Base-by-base conservation (phyloP, 1,140 invertebrate genomes). In the Ditylenchus dipsaci region DNA sequence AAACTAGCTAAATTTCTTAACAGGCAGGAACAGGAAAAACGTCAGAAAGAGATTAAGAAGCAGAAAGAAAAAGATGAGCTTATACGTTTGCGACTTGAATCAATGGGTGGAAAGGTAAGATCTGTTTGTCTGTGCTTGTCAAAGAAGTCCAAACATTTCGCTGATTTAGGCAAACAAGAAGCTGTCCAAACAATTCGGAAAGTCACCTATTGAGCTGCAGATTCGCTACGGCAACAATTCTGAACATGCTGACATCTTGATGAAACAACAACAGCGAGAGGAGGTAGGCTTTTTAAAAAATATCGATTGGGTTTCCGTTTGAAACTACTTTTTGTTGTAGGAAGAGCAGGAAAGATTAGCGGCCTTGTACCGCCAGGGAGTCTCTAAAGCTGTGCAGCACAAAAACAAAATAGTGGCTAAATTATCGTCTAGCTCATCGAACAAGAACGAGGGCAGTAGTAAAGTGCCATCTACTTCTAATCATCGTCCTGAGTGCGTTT, bases 171-270 rank as follows among this genome's bases (percentile, higher is more conserved):
- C 69, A 8, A 71, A 71, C 59, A 71, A 71, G 59, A 71, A 71
- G 69, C 75, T 71, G 23, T 72, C 69, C 5, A 43, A 23, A 19
- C 72, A 75, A 19, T 71, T 71, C 45, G 69, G 69, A 0, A 71
- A 71, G 30, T 29, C 38, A 19, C 29, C 69, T 17, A 71, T 71
- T 19, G 69, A 71, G 23, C 38, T 71, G 11, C 69, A 71, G 56
- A 73, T 63, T 1, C 53, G 61, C 11, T 71, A 76, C 33, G 69
- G 72, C 8, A 63, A 68, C 11, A 74, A 71, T 56, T 63, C 69
- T n/a, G 26, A 71, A 26, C 29, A 63, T 15, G 72, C 33, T 15
- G n/a, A 71, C 72, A 57, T 33, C 15, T 53, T 71, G 23, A n/a
- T 71, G 17, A 62, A 66, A 57, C 58, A 57, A 11, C 19, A 73